A percentile compares a stretch with the other conserved stretches of the same genome.
Evolutionary conservation across 2,113 vertebrate genomes (phyloP).

Genomic region (Muntiacus reevesi): DNA sequence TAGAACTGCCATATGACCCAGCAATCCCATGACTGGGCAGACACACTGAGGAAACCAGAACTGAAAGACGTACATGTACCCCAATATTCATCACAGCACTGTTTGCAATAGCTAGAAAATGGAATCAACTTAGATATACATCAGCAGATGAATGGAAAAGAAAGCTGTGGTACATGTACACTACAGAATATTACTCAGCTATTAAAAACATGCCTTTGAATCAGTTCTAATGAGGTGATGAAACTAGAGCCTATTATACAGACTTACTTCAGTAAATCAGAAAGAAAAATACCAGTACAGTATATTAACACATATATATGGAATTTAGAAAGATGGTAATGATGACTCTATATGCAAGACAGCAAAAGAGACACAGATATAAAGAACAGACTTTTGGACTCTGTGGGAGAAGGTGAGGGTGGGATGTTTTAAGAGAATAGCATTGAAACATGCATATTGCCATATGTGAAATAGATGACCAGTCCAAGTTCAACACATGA

Average conservation of each 20-base stretch:
- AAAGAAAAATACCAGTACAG: background rate
- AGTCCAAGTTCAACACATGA: background rate
- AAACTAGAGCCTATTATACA: background rate
- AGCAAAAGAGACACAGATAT: background rate
- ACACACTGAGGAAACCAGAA: background rate
- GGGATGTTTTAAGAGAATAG: background rate
- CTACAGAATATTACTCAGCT: background rate
- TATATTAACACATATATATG: background rate
- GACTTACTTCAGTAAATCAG: background rate
- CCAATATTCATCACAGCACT: background rate
- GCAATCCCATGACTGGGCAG: background rate
- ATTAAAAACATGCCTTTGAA: background rate
- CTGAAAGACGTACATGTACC: background rate
- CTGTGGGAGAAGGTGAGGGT: background rate
- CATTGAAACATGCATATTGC: background rate
- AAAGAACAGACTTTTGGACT: background rate
- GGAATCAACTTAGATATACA: background rate
- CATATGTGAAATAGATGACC: background rate
- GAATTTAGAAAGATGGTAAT: background rate
- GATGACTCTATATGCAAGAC: background rate
- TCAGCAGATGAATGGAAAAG: background rate
- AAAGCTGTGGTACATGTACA: background rate
- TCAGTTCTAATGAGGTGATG: background rate
- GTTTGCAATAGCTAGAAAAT: background rate
- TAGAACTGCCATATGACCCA: background rate